Conservation (phyloP, 2,888 invertebrate genomes). For the Theristus sp. region DNA sequence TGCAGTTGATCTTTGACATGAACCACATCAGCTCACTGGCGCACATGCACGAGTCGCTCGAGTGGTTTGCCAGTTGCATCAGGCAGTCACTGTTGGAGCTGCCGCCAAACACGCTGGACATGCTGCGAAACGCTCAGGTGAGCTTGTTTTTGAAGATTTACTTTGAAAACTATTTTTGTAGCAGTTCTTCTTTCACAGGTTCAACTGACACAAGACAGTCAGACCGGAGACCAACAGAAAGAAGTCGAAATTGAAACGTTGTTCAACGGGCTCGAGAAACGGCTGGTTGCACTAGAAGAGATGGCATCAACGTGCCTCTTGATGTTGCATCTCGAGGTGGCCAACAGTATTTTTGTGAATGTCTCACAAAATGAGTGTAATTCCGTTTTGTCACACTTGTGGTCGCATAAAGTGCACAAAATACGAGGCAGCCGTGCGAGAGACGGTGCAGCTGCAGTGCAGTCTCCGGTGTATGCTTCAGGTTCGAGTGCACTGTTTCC, state of each 20-base stretch:
- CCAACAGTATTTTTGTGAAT: no score
- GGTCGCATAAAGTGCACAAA: no score
- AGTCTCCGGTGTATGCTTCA: no score
- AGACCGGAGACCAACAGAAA: background rate
- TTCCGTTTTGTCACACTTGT: no score
- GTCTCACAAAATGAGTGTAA: no score
- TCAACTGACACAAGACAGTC: background rate
- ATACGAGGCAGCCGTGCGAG: no score
- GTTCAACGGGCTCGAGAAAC: slow-evolving; percentile 17
- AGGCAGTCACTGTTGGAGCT: slow-evolving; percentile 9
- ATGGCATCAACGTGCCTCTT: slow-evolving; percentile 73
- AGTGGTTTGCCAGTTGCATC: slow-evolving; percentile 17
- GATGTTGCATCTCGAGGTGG: slow-evolving; percentile 79
- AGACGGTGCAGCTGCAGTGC: no score
- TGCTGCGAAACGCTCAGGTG: background rate
- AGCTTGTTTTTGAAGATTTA: no score
- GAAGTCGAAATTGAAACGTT: background rate
- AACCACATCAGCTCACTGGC: slow-evolving; percentile 62
- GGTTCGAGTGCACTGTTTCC: no score
- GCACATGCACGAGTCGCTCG: slow-evolving; percentile 75
- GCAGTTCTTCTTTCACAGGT: background rate
- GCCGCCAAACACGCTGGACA: slow-evolving; percentile 3
- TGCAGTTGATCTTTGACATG: slow-evolving; percentile 69
- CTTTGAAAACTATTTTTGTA: background rate
- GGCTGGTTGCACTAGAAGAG: slow-evolving; percentile 40